Evolutionary conservation across 2,888 invertebrate species (phyloP).

Genomic region (Willowsia nigromaculata): DNA sequence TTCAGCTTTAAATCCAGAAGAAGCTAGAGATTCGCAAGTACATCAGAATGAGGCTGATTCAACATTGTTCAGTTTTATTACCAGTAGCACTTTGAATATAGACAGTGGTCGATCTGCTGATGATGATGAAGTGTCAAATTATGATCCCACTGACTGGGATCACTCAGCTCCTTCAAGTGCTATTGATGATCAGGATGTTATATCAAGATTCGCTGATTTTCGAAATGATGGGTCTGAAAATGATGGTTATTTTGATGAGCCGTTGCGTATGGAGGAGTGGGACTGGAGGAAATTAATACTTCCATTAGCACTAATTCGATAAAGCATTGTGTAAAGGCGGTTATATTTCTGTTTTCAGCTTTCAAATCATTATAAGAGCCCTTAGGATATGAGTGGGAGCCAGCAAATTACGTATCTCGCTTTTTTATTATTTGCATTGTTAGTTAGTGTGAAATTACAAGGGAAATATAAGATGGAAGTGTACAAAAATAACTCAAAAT

Average conservation of each 20-base stretch:
- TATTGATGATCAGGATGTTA: conserved; percentile 48
- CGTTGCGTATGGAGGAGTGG: neutral
- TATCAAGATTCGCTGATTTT: neutral
- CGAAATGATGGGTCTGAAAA: neutral
- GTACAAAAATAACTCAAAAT: no score
- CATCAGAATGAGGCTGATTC: no score
- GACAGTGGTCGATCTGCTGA: neutral
- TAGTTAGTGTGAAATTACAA: no score
- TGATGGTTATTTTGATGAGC: neutral
- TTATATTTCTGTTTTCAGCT: no score
- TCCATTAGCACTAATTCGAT: neutral
- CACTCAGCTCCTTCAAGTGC: conserved; percentile 39
- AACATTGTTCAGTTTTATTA: no score
- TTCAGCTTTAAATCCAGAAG: neutral
- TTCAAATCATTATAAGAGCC: no score
- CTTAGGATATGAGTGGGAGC: no score
- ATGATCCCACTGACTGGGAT: conserved; percentile 42
- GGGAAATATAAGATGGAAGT: no score
- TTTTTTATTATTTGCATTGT: no score
- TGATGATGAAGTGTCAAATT: conserved; percentile 11
- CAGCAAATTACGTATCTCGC: no score
- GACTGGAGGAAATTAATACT: neutral
- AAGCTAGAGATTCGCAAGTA: neutral
- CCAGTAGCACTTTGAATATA: no score
- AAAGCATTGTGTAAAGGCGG: neutral